These are phyloP conservation scores for Apus apus DNA, from an alignment of 2,113 vertebrate genomes.

Conservation along the genomic window DNA sequence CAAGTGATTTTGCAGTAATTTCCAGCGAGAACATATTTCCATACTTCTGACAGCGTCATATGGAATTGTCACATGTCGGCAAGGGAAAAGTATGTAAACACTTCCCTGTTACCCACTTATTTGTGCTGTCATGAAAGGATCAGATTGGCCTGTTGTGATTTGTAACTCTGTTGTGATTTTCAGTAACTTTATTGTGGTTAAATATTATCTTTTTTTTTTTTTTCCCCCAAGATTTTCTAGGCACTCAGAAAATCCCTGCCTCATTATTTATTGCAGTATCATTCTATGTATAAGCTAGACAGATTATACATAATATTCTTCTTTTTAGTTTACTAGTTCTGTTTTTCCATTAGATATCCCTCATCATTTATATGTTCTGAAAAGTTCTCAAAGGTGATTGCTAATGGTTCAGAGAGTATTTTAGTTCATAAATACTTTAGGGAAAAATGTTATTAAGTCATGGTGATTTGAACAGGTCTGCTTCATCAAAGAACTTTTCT, in stretches of 20 bases:
- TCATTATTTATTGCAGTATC: neutral
- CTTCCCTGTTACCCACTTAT: neutral
- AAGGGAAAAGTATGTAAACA: neutral
- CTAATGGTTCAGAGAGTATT: neutral
- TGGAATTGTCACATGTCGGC: neutral
- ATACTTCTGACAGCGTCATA: neutral
- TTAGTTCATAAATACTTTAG: conserved; percentile 11
- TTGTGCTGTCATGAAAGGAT: neutral
- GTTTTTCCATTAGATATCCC: neutral
- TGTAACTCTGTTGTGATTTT: neutral
- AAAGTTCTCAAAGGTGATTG: neutral
- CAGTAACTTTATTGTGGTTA: neutral
- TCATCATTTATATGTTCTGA: neutral
- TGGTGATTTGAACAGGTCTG: neutral
- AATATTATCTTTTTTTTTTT: neutral
- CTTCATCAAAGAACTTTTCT: neutral
- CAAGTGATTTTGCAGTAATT: neutral
- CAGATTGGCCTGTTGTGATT: neutral
- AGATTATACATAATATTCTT: neutral
- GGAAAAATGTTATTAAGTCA: neutral
- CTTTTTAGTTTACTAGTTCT: neutral
- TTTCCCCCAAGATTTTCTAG: neutral
- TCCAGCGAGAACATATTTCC: neutral
- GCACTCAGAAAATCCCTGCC: neutral
- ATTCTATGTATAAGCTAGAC: neutral